These are phyloP conservation scores for Myopa testacea DNA, from an alignment of 2,888 invertebrate species.

Conservation along the genomic window DNA sequence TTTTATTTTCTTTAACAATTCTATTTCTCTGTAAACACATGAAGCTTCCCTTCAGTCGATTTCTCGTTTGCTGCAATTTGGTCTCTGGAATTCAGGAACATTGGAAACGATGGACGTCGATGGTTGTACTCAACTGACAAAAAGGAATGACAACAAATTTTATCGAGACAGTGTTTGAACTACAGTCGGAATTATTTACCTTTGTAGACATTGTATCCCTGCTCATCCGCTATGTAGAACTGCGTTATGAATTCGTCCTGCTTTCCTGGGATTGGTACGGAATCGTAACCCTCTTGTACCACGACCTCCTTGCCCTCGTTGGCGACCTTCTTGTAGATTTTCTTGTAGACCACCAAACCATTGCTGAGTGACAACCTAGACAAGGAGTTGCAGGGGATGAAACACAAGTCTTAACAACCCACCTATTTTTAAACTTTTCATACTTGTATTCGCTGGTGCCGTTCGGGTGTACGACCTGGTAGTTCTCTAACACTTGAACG, in stretches of 20 bases:
- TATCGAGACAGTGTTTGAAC: not conserved
- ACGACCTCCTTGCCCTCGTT: slow-evolving; percentile 49
- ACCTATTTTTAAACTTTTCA: not conserved
- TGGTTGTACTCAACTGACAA: slow-evolving; percentile 51
- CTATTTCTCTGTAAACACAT: not conserved
- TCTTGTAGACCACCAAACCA: slow-evolving; percentile 59
- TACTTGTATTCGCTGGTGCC: slow-evolving; percentile 61
- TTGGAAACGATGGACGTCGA: slow-evolving; percentile 47
- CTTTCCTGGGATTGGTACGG: slow-evolving; percentile 54
- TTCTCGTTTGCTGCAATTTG: not conserved
- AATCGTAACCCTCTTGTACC: slow-evolving; percentile 60
- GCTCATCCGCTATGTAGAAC: slow-evolving; percentile 59
- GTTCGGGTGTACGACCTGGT: slow-evolving; percentile 55
- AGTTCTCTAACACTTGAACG: slow-evolving; percentile 57
- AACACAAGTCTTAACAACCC: not conserved
- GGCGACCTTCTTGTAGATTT: slow-evolving; percentile 54
- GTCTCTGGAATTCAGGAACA: slow-evolving; percentile 39
- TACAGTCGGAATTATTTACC: slow-evolving; percentile 43
- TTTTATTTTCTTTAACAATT: not conserved
- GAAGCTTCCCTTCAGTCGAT: not conserved
- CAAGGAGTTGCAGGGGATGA: not conserved
- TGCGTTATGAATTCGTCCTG: slow-evolving; percentile 52
- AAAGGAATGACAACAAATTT: slow-evolving; percentile 11
- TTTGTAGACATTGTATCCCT: slow-evolving; percentile 55
- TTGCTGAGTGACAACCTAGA: slow-evolving; percentile 58